A percentile compares a stretch with the other conserved stretches of the same genome.
Evolutionary conservation across 2,113 vertebrate genomes (phyloP).

Genomic region (Aspiorhynchus laticeps): DNA sequence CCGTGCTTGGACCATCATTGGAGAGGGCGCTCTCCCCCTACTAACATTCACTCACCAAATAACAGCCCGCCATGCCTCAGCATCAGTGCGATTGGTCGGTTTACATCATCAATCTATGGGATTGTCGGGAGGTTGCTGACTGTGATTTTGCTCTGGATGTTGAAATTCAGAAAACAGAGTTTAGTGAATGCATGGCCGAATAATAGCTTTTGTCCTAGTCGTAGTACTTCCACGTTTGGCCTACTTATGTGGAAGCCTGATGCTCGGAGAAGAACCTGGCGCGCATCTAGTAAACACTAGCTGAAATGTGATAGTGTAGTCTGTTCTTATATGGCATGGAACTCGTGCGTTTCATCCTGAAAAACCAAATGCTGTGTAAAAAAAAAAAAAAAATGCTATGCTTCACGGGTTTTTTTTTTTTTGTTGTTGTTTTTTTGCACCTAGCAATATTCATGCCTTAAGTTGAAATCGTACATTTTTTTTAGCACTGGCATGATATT

Average conservation of each 20-base stretch:
- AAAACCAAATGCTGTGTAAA: too few relatives aligned
- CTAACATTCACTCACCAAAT: conserved; percentile 87
- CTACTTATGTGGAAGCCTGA: conserved; percentile 28
- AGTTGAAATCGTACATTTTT: background rate
- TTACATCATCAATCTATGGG: conserved; percentile 93
- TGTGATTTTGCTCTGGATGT: conserved; percentile 83
- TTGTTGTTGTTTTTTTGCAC: too few relatives aligned
- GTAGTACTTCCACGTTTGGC: conserved; percentile 37
- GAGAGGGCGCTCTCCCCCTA: conserved; percentile 78
- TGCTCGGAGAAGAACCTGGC: conserved; percentile 5
- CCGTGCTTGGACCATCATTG: conserved; percentile 79
- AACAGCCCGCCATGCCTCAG: conserved; percentile 82
- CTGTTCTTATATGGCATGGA: background rate
- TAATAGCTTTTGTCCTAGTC: conserved; percentile 39
- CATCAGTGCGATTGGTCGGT: conserved; percentile 86
- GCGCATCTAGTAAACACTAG: conserved; percentile 17
- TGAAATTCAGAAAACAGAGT: conserved; percentile 78
- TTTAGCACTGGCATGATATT: background rate
- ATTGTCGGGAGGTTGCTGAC: conserved; percentile 91
- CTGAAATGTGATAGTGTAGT: background rate
- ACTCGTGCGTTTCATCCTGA: too few relatives aligned
- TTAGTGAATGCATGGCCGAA: conserved; percentile 46
- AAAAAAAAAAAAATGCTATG: too few relatives aligned
- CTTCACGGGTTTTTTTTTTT: background rate
- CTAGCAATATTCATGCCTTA: background rate